Evolutionary conservation across 2,113 vertebrate species (phyloP), one percentile per base, ranked within the genome.

Genomic region (Bothrops jararaca): DNA sequence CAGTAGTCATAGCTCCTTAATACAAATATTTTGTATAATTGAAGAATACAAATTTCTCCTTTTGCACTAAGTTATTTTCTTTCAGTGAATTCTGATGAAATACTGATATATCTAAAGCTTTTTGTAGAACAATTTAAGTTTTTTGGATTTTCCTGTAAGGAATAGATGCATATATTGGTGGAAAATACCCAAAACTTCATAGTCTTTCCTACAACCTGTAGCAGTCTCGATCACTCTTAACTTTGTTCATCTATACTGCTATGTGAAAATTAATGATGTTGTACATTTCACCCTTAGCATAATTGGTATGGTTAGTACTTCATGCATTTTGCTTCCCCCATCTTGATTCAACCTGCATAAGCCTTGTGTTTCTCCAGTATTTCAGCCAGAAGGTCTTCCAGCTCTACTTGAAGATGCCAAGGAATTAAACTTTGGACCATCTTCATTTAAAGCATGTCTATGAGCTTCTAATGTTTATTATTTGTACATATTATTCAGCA

Each of bases 381-480:
- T 80, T 80, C 34, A 20, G n/a, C 18, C 34, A 80, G n/a, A 34
- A 74, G 13, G 1, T 80, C n/a, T 80, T 39, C 5, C 34, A 39
- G 6, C 15, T 80, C 5, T 80, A 39, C 18, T 80, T 80, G 15
- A 39, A 80, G n/a, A 80, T 80, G 34, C 69, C 34, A 39, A 80
- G 34, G 69, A 34, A 74, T 74, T 74, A 74, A 74, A 39, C 69
- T 80, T 80, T 80, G 6, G 5, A 80, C 69, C n/a, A 20, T 39
- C n/a, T 74, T 80, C 69, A 80, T 80, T 80, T 80, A 80, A 80
- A 80, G n/a, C 34, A 80, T 80, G 15, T 96, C 69, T 80, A 20
- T 80, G 69, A 39, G 34, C 6, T 80, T 96, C 95, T 93, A 88
- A 90, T 92, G 90, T 58, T 85, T 96, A 95, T 95, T 96, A 10